Conservation (phyloP, 2,113 vertebrate species). For the Bubo bubo region DNA sequence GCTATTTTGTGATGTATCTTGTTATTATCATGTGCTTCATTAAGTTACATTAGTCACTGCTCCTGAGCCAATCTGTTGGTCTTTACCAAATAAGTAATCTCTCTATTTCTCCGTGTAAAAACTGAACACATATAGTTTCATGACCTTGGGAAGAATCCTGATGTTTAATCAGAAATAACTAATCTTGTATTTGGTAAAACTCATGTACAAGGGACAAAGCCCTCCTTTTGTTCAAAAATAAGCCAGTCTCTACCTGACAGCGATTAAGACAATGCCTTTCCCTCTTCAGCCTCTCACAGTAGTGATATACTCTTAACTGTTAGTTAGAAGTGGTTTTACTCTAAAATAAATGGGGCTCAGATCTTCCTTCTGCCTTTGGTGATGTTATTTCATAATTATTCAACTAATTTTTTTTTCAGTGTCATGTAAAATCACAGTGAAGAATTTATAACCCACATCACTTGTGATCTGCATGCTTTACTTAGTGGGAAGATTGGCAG, state of each 20-base stretch:
- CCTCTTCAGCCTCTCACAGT: neutral
- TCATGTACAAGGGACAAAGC: neutral
- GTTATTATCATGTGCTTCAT: neutral
- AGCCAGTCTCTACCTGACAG: fast-evolving
- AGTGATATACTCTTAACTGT: neutral
- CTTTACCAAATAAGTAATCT: neutral
- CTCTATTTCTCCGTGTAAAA: neutral
- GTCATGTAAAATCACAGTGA: neutral
- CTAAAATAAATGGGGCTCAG: neutral
- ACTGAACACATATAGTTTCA: neutral
- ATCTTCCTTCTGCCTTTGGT: neutral
- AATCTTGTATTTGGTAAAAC: neutral
- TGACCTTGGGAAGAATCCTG: neutral
- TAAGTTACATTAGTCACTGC: neutral
- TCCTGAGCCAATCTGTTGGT: neutral
- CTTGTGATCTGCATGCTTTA: neutral
- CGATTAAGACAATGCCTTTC: neutral
- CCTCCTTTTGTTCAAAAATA: neutral
- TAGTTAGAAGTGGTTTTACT: neutral
- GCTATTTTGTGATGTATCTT: neutral
- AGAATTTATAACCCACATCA: neutral
- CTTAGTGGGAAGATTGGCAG: neutral
- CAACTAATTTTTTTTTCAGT: neutral
- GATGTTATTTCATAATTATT: neutral
- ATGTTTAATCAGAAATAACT: neutral